Base-by-base conservation (phyloP, 2,113 vertebrate genomes). In the Chelonoidis abingdonii region DNA sequence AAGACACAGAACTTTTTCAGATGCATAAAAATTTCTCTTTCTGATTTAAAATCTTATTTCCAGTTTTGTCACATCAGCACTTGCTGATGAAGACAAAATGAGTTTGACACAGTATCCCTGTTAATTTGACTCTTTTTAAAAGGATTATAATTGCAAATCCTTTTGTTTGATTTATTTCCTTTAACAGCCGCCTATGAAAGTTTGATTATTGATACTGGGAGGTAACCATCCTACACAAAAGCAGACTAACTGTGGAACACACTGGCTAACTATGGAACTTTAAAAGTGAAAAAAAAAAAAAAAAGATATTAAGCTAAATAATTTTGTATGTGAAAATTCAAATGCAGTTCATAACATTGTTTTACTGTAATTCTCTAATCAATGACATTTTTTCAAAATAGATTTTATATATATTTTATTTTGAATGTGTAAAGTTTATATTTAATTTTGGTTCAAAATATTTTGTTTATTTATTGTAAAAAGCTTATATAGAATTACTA, bases 401-500 rank as follows among this genome's bases (percentile, higher is more conserved):
- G 96, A 93, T 96, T 97, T 93, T 96, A 92, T 97, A 84, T 92
- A 91, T 88, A 92, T 89, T 97, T 69, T 97, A 97, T 98, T 97
- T 98, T 92, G 95, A 89, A 96, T 93, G 94, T 98, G 92, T 96
- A 97, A 97, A 97, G 83, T 97, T 98, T 98, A 8, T 97, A 98
- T 97, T 98, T 97, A 95, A 91, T 93, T 96, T 86, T 95, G 88
- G 97, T 96, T 96, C 93, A 72, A 83, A 94, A 89, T 93, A 96
- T 76, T 95, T 94, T 93, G 94, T 76, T 97, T 98, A 98, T 98
- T 98, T 98, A 98, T 98, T 98, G 94, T 96, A 97, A 84, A 79
- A 94, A 92, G 78, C 92, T n/a, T 80, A 85, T 62, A 86, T 90
- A 96, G 72, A 93, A 62, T 90, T 85, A 96, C 93, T 97, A 92